phyloP scores from a whole-genome alignment of 1,140 invertebrate species.

The Plectrocnemia conspersa region DNA sequence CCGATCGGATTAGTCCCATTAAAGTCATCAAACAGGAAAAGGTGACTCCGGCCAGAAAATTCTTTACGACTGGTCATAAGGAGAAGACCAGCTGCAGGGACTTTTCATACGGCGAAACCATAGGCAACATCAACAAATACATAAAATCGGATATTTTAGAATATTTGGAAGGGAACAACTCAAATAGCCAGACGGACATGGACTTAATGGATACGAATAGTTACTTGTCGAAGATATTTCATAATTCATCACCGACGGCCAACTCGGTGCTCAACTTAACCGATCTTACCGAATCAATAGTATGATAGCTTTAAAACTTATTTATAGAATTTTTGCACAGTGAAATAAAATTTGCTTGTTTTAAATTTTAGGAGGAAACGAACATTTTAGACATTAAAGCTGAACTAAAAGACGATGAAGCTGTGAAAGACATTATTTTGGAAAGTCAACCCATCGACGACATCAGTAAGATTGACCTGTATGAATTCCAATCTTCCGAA shows the following conservation, averaged over 20 bases:
- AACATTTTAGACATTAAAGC: too few species aligned
- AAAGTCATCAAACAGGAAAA: not conserved
- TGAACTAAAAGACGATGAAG: not conserved
- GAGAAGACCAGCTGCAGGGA: slow-evolving; percentile 13
- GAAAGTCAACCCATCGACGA: not conserved
- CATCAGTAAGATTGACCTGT: not conserved
- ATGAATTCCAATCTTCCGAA: slow-evolving; percentile 1
- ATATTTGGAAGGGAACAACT: slow-evolving; percentile 9
- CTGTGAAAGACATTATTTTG: not conserved
- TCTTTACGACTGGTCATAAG: slow-evolving; percentile 4
- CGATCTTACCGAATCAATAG: too few species aligned
- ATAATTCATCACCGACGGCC: too few species aligned
- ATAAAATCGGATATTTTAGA: slow-evolving; percentile 8
- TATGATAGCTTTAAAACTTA: too few species aligned
- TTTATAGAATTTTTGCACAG: too few species aligned
- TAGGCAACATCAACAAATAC: not conserved
- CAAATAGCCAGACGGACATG: slow-evolving; percentile 5
- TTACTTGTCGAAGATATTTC: too few species aligned
- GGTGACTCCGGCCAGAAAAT: not conserved
- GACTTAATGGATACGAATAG: slow-evolving; percentile 1
- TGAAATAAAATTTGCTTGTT: too few species aligned
- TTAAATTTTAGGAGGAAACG: too few species aligned
- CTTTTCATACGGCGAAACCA: slow-evolving; percentile 12
- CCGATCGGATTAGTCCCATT: not conserved
- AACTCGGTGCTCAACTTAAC: too few species aligned